Evolutionary conservation across 1,140 invertebrate species (phyloP).

Genomic region (Drosophila malerkotliana): DNA sequence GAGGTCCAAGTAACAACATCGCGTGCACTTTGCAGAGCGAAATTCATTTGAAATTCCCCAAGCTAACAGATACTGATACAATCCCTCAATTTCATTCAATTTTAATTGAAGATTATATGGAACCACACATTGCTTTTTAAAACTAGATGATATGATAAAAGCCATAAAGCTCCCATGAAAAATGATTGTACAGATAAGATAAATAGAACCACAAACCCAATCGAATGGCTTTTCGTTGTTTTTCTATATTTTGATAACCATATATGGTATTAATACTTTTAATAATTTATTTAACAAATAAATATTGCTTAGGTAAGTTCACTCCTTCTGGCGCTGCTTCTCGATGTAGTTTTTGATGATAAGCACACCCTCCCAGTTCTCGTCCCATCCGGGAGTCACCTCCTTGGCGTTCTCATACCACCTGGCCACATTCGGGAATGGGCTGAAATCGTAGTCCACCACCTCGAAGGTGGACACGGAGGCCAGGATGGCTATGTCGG

Average conservation of each 20-base stretch:
- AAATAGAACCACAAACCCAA: neutral
- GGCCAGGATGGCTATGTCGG: slow-evolving; percentile 88
- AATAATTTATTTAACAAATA: neutral
- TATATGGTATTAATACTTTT: neutral
- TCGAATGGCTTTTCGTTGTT: neutral
- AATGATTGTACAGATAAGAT: neutral
- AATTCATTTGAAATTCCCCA: slow-evolving; percentile 30
- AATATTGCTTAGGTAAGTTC: neutral
- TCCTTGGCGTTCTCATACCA: slow-evolving; percentile 89
- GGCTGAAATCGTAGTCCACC: slow-evolving; percentile 87
- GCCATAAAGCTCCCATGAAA: neutral
- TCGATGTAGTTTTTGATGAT: slow-evolving; percentile 44
- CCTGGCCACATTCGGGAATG: slow-evolving; percentile 88
- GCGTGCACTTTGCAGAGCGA: slow-evolving; percentile 25
- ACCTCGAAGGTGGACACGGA: slow-evolving; percentile 88
- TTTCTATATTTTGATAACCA: neutral
- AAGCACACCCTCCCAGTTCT: slow-evolving; percentile 57
- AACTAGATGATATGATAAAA: neutral
- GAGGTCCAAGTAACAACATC: slow-evolving; percentile 6
- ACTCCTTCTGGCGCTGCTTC: slow-evolving; percentile 19
- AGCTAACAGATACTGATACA: neutral
- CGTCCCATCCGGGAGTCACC: slow-evolving; percentile 86
- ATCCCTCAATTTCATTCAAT: slow-evolving; percentile 19
- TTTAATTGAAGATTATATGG: neutral
- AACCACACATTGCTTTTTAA: slow-evolving; percentile 9